phyloP scores from a whole-genome alignment of 2,888 invertebrate genomes.

The Cordylochernes scorpioides region DNA sequence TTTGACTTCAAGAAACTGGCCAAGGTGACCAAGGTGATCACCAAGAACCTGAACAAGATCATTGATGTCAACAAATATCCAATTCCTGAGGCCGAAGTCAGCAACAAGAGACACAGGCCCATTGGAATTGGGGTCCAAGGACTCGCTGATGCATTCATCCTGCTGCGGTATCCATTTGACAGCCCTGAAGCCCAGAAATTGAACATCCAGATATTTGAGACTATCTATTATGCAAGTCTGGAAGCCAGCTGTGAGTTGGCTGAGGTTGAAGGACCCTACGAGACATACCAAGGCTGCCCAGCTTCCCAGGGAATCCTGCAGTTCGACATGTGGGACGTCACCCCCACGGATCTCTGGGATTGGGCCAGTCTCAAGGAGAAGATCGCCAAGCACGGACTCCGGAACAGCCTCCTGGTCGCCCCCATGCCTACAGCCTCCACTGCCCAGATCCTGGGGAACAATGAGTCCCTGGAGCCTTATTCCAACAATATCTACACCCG shows the following conservation, averaged over 20 bases:
- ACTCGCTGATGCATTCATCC: constrained; percentile 77
- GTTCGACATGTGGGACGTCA: constrained; percentile 89
- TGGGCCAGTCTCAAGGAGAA: constrained; percentile 56
- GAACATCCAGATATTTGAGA: constrained; percentile 90
- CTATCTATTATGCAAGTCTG: constrained; percentile 82
- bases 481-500: constrained; percentile 88
- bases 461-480: constrained; percentile 91
- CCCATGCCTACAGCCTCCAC: constrained; percentile 98
- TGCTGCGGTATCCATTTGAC: constrained; percentile 78
- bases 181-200: constrained; percentile 53
- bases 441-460: constrained; percentile 93
- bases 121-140: constrained; percentile 84
- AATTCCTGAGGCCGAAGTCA: constrained; percentile 39
- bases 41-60: constrained; percentile 77
- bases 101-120: constrained; percentile 47
- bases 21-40: constrained; percentile 58
- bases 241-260: constrained; percentile 88
- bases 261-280: constrained; percentile 51
- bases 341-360: constrained; percentile 59
- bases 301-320: constrained; percentile 84
- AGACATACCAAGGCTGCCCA: constrained; percentile 70
- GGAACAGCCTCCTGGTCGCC: constrained; percentile 74
- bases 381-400: constrained; percentile 59
- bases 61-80: constrained; percentile 93
- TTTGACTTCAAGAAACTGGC: constrained; percentile 69